phyloP scores from a whole-genome alignment of 2,888 invertebrate species.

The Teleogryllus oceanicus region DNA sequence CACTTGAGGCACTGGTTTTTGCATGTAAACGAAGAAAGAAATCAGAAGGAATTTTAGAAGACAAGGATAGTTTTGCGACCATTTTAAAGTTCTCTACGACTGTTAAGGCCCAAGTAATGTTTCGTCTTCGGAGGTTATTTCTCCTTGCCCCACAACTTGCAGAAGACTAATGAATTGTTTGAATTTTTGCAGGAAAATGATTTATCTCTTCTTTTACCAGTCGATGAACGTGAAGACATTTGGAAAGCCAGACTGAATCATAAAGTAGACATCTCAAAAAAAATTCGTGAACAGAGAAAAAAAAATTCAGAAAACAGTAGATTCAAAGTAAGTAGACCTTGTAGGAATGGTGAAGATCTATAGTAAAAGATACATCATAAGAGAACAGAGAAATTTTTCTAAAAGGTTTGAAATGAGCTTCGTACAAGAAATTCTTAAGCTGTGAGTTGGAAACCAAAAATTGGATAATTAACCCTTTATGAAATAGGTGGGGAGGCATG shows the following conservation, averaged over 20 bases:
- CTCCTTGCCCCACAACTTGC: not conserved
- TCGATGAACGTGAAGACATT: conserved; percentile 51
- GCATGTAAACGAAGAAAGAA: conserved; percentile 67
- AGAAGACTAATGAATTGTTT: not conserved
- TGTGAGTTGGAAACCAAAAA: no score
- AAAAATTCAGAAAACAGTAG: conserved; percentile 53
- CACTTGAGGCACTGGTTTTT: conserved; percentile 65
- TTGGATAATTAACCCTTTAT: no score
- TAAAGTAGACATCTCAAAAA: conserved; percentile 50
- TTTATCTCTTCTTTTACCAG: conserved; percentile 43
- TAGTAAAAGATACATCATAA: no score
- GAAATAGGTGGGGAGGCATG: no score
- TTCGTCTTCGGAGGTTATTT: no score
- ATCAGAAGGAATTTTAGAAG: conserved; percentile 49
- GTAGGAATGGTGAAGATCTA: no score
- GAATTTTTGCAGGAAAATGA: conserved; percentile 21
- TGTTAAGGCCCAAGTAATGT: conserved; percentile 59
- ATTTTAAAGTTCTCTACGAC: conserved; percentile 71
- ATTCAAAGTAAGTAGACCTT: conserved; percentile 42
- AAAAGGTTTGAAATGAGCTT: no score
- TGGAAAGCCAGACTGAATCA: conserved; percentile 45
- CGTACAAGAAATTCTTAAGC: no score
- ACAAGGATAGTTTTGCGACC: conserved; percentile 53
- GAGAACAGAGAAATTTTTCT: no score
- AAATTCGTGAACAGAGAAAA: conserved; percentile 42